Base-by-base conservation (phyloP, 1,140 invertebrate genomes). In the Trypoxylus dichotomus region DNA sequence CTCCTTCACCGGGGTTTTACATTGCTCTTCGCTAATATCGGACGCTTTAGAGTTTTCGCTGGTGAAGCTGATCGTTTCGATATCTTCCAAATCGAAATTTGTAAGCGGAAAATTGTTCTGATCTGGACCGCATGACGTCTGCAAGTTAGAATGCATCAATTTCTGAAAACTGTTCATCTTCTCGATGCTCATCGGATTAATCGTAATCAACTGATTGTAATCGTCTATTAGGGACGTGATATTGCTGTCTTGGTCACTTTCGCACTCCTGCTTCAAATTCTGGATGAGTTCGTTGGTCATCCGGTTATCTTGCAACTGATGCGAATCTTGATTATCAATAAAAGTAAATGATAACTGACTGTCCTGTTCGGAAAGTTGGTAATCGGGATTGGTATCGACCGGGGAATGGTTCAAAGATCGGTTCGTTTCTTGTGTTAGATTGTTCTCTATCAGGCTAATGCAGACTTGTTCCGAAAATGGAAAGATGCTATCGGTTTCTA, bases 101-200 rank as follows among this genome's bases (percentile, higher is more conserved):
- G 54, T 24, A 60, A 60, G 54, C 8, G 43, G 43, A 13, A 60
- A 60, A 60, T 24, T 60, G 24, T 60, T n/a, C 54, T n/a, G 24
- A n/a, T 60, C n/a, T 13, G 24, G n/a, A 8, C 6, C 13, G n/a
- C n/a, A 60, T 2, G 7, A n/a, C 54, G 6, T 1, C 24, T 60
- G 54, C n/a, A 13, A 60, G 24, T 60, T 60, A 13, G 54, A 60
- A 60, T 60, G 54, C n/a, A 60, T n/a, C 54, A 60, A 60, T 60
- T 60, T 37, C 32, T 37, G 32, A 37, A 37, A 37, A 8, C 32
- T 60, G 54, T 8, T 60, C 54, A 60, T 60, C 3, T 60, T 60
- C 24, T 60, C 54, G 24, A 60, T 60, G 5, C 54, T 60, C 54
- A 60, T 60, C 6, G 24, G 54, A 24, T 60, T 60, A 13, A 60